Conservation (phyloP, 2,113 vertebrate species). For the Lethenteron camtschaticum region DNA sequence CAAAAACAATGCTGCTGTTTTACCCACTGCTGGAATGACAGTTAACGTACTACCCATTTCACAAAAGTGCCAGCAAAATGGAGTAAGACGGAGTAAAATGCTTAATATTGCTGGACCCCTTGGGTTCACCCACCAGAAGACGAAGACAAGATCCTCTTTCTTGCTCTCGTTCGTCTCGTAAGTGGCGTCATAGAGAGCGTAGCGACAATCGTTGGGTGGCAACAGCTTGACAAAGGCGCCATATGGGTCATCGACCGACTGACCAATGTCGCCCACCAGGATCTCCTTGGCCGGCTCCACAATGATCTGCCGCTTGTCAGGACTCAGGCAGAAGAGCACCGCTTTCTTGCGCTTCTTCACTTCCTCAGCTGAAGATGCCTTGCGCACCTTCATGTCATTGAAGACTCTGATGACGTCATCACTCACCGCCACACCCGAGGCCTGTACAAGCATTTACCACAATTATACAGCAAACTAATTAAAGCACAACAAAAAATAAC, state of each 20-base stretch:
- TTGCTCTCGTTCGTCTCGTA: slow-evolving; percentile 69
- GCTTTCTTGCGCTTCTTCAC: slow-evolving; percentile 67
- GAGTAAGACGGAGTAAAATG: too few relatives aligned
- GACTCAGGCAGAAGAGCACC: slow-evolving; percentile 47
- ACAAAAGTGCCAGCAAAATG: too few relatives aligned
- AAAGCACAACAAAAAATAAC: too few relatives aligned
- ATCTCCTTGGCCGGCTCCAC: slow-evolving; percentile 47
- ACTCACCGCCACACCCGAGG: slow-evolving; percentile 57
- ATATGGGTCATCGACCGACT: slow-evolving; percentile 37
- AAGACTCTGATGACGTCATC: slow-evolving; percentile 47
- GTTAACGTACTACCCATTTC: too few relatives aligned
- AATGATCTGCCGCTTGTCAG: slow-evolving; percentile 47
- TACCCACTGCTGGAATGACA: too few relatives aligned
- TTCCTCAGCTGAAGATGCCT: slow-evolving; percentile 33
- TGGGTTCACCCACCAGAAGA: slow-evolving; percentile 44
- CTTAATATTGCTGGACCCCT: too few relatives aligned
- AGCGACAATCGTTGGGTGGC: slow-evolving; percentile 49
- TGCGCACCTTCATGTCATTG: slow-evolving; percentile 75
- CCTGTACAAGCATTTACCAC: slow-evolving; percentile 19
- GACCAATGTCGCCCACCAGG: slow-evolving; percentile 40
- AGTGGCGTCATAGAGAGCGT: slow-evolving; percentile 52
- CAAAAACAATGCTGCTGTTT: too few relatives aligned
- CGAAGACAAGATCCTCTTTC: slow-evolving; percentile 70
- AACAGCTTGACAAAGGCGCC: slow-evolving; percentile 48
- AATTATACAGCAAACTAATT: too few relatives aligned